Conservation (phyloP, 37 sponge, comb jelly and placozoan species). For the Mnemiopsis leidyi region DNA sequence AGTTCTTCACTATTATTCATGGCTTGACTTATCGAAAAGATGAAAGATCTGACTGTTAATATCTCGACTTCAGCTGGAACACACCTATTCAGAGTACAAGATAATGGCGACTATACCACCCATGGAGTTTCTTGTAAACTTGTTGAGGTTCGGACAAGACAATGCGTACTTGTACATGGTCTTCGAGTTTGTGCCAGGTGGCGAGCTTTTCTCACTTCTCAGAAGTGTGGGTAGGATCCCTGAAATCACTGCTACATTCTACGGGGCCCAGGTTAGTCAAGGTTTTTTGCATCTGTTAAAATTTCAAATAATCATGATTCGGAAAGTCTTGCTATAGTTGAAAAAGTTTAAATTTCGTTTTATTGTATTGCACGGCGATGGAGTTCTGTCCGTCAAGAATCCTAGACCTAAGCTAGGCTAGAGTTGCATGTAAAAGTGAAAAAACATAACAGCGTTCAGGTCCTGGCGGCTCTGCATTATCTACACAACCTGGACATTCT, state of each 20-base stretch:
- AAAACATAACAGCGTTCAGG: constrained; percentile 25
- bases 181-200: constrained; percentile 50
- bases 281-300: neutral
- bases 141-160: constrained; percentile 28
- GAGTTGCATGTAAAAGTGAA: too few species aligned
- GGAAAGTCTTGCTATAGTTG: too few species aligned
- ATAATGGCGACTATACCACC: constrained; percentile 52
- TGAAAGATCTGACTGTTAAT: neutral
- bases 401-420: too few species aligned
- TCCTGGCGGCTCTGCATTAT: constrained; percentile 47
- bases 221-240: constrained; percentile 53
- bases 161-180: constrained; percentile 58
- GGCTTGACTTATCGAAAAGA: too few species aligned
- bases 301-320: neutral
- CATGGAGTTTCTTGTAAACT: constrained; percentile 56
- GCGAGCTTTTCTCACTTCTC: constrained; percentile 15
- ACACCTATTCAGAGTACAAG: constrained; percentile 61
- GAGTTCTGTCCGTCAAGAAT: too few species aligned
- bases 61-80: constrained; percentile 10
- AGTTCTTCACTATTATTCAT: too few species aligned
- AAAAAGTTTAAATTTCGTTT: too few species aligned
- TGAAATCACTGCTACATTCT: constrained; percentile 48
- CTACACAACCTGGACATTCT: constrained; percentile 52
- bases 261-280: constrained; percentile 30
- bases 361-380: too few species aligned